These are phyloP conservation scores for Anser brachyrhynchus DNA, from an alignment of 2,113 vertebrate species.

Conservation along the genomic window DNA sequence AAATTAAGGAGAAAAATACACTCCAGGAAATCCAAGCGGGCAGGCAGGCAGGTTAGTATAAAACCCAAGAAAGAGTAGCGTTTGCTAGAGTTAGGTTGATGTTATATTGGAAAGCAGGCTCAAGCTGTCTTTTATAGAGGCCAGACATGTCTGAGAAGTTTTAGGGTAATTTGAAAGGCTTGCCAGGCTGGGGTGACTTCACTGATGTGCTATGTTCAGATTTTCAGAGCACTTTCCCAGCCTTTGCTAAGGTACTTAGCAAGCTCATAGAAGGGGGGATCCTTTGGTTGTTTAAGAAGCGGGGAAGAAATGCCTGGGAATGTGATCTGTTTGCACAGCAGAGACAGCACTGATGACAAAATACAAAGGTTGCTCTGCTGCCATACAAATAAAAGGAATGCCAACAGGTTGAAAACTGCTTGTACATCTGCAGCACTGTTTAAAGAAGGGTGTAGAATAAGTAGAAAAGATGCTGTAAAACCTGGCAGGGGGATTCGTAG, in stretches of 20 bases:
- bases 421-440: neutral
- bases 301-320: neutral
- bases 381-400: neutral
- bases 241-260: neutral
- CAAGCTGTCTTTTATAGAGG: neutral
- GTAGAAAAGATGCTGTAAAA: neutral
- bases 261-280: neutral
- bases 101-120: neutral
- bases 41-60: neutral
- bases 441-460: neutral
- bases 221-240: neutral
- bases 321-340: neutral
- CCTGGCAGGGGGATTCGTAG: accelerated
- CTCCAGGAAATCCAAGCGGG: neutral
- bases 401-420: neutral
- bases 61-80: neutral
- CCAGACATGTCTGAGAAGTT: neutral
- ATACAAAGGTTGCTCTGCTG: neutral
- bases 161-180: neutral
- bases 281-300: neutral
- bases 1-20: neutral
- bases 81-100: neutral
- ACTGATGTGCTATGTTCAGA: neutral
- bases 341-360: neutral
- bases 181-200: neutral